A percentile compares a stretch with the other conserved stretches of the same genome.
These are phyloP conservation scores for Gadus macrocephalus DNA, from an alignment of 2,113 vertebrate genomes.

Conservation along the genomic window DNA sequence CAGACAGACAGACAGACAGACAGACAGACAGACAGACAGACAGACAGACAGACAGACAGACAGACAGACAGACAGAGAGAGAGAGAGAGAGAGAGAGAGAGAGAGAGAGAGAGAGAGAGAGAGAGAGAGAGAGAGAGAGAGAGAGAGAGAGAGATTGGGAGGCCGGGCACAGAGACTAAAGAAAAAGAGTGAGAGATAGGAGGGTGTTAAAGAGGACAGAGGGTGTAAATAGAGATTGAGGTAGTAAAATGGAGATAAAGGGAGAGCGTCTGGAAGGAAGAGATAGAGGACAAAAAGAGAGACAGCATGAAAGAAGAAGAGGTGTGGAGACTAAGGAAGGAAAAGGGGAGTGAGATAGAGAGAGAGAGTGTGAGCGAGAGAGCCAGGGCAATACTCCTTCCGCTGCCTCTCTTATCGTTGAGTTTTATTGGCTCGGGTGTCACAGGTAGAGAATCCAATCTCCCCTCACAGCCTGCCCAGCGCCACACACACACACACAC, in stretches of 20 bases:
- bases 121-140: slow-evolving; percentile 4
- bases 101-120: slow-evolving; percentile 4
- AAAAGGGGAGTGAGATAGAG: background rate
- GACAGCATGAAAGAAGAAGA: background rate
- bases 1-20: background rate
- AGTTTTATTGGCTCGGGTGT: slow-evolving; percentile 25
- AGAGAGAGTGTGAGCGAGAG: background rate
- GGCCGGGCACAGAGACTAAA: background rate
- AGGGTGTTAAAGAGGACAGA: background rate
- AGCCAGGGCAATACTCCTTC: slow-evolving; percentile 24
- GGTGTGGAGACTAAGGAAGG: background rate
- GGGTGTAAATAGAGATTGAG: background rate
- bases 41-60: too few relatives aligned
- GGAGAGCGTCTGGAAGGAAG: slow-evolving; percentile 40
- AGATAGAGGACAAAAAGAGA: background rate
- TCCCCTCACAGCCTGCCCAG: background rate
- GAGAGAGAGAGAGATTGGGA: background rate
- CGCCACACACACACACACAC: background rate
- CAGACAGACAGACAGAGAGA: slow-evolving; percentile 21
- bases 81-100: slow-evolving; percentile 1
- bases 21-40: too few relatives aligned
- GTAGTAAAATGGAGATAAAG: background rate
- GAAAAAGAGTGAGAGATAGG: background rate
- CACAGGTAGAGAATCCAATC: slow-evolving; percentile 34
- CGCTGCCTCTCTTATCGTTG: slow-evolving; percentile 30